phyloP scores from a whole-genome alignment of 2,888 invertebrate species.

The Lydus trimaculatus region DNA sequence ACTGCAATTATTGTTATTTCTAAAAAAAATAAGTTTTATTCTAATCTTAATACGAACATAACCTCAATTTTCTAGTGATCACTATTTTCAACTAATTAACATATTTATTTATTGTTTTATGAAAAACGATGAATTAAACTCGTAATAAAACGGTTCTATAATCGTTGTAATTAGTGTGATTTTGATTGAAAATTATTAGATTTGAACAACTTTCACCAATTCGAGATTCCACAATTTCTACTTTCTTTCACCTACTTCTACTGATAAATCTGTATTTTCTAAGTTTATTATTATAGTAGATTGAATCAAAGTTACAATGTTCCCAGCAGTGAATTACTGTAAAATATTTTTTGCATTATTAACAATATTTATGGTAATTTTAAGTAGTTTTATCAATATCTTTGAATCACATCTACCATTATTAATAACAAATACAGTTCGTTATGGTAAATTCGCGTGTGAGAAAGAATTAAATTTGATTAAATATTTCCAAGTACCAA shows the following conservation, averaged over 20 bases:
- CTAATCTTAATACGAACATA: too few relatives aligned
- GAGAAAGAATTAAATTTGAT: not conserved
- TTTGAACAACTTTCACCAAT: not conserved
- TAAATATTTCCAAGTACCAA: not conserved
- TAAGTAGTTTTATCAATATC: conserved; percentile 66
- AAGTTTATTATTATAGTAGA: too few relatives aligned
- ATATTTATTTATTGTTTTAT: too few relatives aligned
- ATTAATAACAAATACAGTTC: not conserved
- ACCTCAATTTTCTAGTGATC: not conserved
- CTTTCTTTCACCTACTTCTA: not conserved
- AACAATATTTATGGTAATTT: conserved; percentile 58
- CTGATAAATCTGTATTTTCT: too few relatives aligned
- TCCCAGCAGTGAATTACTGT: conserved; percentile 45
- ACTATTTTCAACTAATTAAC: too few relatives aligned
- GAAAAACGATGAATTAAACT: not conserved
- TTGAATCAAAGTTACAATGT: not conserved
- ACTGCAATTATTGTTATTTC: too few relatives aligned
- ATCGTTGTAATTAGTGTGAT: not conserved
- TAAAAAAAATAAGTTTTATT: too few relatives aligned
- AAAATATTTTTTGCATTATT: conserved; percentile 49
- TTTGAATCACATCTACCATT: conserved; percentile 54
- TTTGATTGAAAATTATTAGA: not conserved
- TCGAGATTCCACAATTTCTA: not conserved
- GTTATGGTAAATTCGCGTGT: conserved; percentile 12
- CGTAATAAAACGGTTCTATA: not conserved